phyloP scores from a whole-genome alignment of 2,797 vertebrate species.

The Centroberyx gerrardi region DNA sequence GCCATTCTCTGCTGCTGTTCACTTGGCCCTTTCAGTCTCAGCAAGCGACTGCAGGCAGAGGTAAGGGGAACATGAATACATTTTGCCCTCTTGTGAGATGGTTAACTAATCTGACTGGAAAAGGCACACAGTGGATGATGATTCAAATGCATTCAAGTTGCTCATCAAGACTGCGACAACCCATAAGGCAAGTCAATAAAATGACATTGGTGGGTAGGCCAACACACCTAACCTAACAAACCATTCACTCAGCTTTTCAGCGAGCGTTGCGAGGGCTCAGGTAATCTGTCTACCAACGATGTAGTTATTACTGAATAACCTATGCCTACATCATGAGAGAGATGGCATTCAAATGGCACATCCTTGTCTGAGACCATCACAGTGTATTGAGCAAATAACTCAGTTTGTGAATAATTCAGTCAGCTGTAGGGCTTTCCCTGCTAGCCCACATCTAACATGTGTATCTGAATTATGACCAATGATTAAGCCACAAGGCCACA shows the following conservation, averaged over 20 bases:
- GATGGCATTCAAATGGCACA: constrained; percentile 9
- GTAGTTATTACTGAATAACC: constrained; percentile 10
- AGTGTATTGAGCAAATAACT: constrained; percentile 7
- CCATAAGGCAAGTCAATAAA: constrained; percentile 13
- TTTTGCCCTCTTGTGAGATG: constrained; percentile 24
- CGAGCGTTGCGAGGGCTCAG: too few species aligned
- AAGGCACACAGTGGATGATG: background rate
- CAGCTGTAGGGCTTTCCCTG: constrained; percentile 37
- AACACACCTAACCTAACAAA: constrained; percentile 3
- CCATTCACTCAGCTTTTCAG: background rate
- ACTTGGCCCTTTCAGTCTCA: constrained; percentile 81
- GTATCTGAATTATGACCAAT: constrained; percentile 28
- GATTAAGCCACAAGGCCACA: constrained; percentile 57
- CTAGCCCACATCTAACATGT: constrained; percentile 57
- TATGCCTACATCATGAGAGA: background rate
- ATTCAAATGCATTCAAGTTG: constrained; percentile 24
- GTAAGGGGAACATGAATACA: constrained; percentile 56
- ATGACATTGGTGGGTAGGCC: background rate
- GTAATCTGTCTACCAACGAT: constrained; percentile 8
- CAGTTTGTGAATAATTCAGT: constrained; percentile 19
- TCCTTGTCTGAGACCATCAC: constrained; percentile 14
- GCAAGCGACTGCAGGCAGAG: constrained; percentile 78
- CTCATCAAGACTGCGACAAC: background rate
- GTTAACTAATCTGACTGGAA: constrained; percentile 28
- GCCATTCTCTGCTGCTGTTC: constrained; percentile 91